Conservation (phyloP, 2,797 vertebrate genomes). For the Sebastes hubbsi region DNA sequence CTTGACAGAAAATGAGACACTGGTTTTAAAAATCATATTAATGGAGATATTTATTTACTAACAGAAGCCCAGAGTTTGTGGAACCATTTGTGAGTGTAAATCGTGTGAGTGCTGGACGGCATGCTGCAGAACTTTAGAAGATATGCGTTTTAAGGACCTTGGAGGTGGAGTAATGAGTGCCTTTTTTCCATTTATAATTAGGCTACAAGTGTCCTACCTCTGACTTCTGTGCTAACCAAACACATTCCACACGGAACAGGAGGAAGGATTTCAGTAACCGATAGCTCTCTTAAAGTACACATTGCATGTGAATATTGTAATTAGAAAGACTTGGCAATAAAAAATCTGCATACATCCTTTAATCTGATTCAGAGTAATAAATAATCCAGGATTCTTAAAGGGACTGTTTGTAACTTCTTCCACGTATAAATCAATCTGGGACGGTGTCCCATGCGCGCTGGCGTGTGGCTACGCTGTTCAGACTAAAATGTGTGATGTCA, state of each 20-base stretch:
- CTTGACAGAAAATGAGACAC: neutral
- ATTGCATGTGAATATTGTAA: neutral
- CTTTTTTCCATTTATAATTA: neutral
- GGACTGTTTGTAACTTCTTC: too few relatives aligned
- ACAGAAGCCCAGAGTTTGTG: neutral
- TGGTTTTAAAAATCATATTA: neutral
- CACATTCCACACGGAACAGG: neutral
- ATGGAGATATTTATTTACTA: neutral
- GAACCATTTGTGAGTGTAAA: neutral
- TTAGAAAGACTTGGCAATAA: neutral
- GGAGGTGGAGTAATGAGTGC: neutral
- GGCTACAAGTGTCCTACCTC: neutral
- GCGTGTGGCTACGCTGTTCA: too few relatives aligned
- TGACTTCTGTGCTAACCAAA: neutral
- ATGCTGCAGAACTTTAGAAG: neutral
- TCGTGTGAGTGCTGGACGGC: neutral
- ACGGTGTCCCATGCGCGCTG: too few relatives aligned
- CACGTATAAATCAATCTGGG: too few relatives aligned
- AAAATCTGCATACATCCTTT: neutral
- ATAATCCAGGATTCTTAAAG: too few relatives aligned
- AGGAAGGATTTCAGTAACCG: neutral
- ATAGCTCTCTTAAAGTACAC: neutral
- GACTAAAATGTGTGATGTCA: neutral
- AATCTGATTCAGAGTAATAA: neutral
- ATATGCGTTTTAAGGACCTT: neutral